Percentiles rank a stretch among this genome's conserved stretches.
These are phyloP conservation scores for Gnathonemus echidnorhynchus DNA, from an alignment of 2,113 vertebrate genomes.

Conservation along the genomic window DNA sequence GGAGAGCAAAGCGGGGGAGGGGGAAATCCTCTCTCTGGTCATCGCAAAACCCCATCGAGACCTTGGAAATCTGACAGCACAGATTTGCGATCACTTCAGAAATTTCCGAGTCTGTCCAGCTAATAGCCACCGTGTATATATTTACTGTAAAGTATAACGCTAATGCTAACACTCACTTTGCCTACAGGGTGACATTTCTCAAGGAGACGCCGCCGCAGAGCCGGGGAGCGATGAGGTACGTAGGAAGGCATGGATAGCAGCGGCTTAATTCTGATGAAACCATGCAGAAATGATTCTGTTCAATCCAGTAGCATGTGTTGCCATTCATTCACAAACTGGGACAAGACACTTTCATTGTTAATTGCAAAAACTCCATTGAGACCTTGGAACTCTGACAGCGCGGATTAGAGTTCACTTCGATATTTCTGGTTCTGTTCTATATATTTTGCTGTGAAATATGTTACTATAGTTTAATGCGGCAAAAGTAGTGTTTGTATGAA, in stretches of 20 bases:
- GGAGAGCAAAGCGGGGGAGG: neutral
- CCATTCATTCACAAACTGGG: neutral
- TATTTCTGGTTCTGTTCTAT: neutral
- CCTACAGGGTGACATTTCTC: constrained; percentile 55
- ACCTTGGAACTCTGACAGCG: neutral
- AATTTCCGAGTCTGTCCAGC: neutral
- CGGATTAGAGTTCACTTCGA: neutral
- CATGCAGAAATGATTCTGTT: neutral
- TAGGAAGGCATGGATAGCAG: neutral
- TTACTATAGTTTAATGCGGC: neutral
- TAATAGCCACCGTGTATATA: too few species aligned
- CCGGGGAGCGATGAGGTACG: constrained; percentile 63
- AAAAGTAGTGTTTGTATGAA: neutral
- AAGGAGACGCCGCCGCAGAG: constrained; percentile 55
- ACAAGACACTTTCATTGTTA: neutral
- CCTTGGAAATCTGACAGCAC: neutral
- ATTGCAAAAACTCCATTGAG: neutral
- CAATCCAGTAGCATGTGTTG: neutral
- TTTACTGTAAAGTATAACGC: too few species aligned
- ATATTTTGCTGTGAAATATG: neutral
- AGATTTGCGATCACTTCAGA: neutral
- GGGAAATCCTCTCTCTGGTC: neutral
- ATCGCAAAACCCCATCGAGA: neutral
- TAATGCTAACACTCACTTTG: neutral
- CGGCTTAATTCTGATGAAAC: neutral